Conservation (phyloP, 2,113 vertebrate species). For the Tauraco erythrolophus region DNA sequence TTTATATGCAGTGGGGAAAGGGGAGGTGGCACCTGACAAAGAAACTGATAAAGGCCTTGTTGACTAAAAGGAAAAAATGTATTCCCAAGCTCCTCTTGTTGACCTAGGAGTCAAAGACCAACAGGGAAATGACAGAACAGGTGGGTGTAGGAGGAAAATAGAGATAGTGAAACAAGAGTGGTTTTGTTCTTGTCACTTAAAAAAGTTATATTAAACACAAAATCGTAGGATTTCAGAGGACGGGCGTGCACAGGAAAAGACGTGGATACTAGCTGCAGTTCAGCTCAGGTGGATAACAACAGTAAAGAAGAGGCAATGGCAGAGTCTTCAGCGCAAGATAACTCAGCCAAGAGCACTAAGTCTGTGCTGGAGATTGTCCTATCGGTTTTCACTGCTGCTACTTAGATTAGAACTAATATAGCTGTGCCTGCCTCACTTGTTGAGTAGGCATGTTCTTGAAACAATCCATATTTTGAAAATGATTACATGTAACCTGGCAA, state of each 20-base stretch:
- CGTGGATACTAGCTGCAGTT: background rate
- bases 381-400: background rate
- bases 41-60: background rate
- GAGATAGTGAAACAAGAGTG: background rate
- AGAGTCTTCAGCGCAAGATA: background rate
- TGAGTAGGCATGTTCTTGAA: background rate
- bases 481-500: background rate
- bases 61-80: background rate
- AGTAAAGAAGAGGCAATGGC: background rate
- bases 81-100: background rate
- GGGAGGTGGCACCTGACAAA: background rate
- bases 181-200: background rate
- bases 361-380: background rate
- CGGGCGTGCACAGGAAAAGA: background rate
- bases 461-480: background rate
- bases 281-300: background rate
- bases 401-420: background rate
- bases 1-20: background rate
- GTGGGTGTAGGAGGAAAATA: background rate
- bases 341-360: background rate
- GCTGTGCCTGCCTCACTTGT: background rate
- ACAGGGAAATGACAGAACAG: background rate
- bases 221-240: background rate
- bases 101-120: background rate
- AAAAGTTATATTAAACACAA: background rate